Percentiles rank a stretch among this genome's conserved stretches.
Evolutionary conservation across 2,113 vertebrate genomes (phyloP).

Genomic region (Ptilorrhoa leucosticta): DNA sequence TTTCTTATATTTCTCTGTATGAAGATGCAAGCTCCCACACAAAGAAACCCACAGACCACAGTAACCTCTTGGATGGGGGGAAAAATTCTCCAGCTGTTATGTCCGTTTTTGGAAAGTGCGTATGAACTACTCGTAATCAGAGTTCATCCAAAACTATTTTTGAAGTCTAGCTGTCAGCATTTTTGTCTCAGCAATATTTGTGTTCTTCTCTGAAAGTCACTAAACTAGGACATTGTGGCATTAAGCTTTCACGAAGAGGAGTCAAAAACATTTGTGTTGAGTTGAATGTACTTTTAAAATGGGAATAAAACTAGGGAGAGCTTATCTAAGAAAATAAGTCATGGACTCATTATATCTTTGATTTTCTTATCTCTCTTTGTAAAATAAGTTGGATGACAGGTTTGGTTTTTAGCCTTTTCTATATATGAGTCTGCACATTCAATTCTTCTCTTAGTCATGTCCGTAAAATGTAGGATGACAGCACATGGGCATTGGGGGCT

Average conservation of each 20-base stretch:
- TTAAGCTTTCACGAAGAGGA: background rate
- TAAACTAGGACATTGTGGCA: background rate
- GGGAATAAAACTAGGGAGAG: background rate
- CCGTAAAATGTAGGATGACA: background rate
- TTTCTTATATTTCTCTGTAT: slow-evolving; percentile 46
- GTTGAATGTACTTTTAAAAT: background rate
- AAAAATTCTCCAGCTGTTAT: slow-evolving; percentile 15
- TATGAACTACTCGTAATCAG: slow-evolving; percentile 16
- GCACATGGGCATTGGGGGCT: background rate
- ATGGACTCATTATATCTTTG: background rate
- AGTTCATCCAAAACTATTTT: slow-evolving; percentile 47
- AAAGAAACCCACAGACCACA: slow-evolving; percentile 66
- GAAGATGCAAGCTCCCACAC: slow-evolving; percentile 54
- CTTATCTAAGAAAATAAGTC: background rate
- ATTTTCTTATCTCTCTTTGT: background rate
- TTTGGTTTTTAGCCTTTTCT: background rate
- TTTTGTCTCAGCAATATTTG: slow-evolving; percentile 5
- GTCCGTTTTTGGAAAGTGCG: background rate
- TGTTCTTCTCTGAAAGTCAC: background rate
- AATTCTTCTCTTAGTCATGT: background rate
- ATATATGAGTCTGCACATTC: background rate
- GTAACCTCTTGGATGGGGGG: slow-evolving; percentile 27
- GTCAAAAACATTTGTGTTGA: background rate
- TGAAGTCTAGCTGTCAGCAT: background rate
- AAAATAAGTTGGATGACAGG: background rate